A percentile compares a stretch with the other conserved stretches of the same genome.
Evolutionary conservation across 2,888 invertebrate species (phyloP).

Genomic region (Clitarchus hookeri): DNA sequence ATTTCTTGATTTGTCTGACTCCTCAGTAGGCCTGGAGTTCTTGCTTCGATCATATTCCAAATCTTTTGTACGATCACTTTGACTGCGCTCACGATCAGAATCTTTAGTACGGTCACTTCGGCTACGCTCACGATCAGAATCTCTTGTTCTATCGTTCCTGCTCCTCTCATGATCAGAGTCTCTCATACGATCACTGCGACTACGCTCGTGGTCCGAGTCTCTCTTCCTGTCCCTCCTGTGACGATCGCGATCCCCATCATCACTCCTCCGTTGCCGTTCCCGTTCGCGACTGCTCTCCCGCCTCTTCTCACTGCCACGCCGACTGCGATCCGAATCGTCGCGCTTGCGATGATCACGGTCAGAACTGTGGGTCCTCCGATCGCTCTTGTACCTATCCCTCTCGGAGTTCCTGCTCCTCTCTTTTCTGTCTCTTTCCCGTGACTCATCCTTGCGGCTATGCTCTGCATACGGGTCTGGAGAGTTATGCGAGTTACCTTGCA

Average conservation of each 20-base stretch:
- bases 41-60: neutral
- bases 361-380: neutral
- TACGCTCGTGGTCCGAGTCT: neutral
- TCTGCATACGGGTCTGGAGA: too few species aligned
- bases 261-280: neutral
- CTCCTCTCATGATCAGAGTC: constrained; percentile 15
- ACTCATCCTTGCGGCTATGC: neutral
- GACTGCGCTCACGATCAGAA: neutral
- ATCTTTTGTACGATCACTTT: neutral
- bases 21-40: neutral
- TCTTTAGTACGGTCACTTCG: constrained; percentile 1
- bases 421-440: neutral
- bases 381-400: neutral
- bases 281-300: neutral
- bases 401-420: neutral
- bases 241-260: neutral
- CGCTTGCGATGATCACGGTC: neutral
- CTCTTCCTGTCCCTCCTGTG: constrained; percentile 10
- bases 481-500: too few species aligned
- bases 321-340: neutral
- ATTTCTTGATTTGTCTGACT: neutral
- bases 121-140: neutral
- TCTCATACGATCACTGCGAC: neutral
- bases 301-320: neutral
- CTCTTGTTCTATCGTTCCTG: neutral